Conservation (phyloP, 2,797 vertebrate species). For the Martes flavigula region DNA sequence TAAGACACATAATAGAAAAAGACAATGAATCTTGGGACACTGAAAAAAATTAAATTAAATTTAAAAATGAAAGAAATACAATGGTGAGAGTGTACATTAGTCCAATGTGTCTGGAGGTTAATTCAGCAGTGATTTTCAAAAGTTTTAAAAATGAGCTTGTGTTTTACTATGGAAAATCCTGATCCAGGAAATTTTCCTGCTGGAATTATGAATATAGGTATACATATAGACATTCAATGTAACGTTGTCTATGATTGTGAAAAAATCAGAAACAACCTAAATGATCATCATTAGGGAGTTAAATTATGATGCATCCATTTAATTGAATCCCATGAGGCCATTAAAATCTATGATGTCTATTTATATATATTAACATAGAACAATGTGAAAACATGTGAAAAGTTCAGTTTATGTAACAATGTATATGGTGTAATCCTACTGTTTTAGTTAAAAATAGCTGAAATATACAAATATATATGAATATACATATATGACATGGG, state of each 20-base stretch:
- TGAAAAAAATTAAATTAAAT: no score
- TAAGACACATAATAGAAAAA: background rate
- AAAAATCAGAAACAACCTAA: background rate
- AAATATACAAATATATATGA: background rate
- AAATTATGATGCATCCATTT: background rate
- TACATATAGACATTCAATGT: background rate
- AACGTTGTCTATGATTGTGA: background rate
- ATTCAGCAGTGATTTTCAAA: constrained; percentile 5
- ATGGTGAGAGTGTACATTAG: background rate
- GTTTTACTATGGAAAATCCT: background rate
- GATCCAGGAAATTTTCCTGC: background rate
- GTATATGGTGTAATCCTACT: background rate
- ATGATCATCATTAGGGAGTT: background rate
- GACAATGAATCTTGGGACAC: background rate
- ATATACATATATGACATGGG: background rate
- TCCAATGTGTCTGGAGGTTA: background rate
- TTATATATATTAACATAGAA: background rate
- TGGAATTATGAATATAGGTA: background rate
- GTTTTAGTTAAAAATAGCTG: background rate
- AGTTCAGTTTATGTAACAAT: background rate
- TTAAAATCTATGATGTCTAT: background rate
- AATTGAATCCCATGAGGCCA: background rate
- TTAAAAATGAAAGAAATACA: background rate
- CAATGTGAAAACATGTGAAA: background rate
- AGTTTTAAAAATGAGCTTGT: background rate